These are phyloP conservation scores for Hoplodrina blanda DNA, from an alignment of 2,888 invertebrate genomes.

Conservation along the genomic window DNA sequence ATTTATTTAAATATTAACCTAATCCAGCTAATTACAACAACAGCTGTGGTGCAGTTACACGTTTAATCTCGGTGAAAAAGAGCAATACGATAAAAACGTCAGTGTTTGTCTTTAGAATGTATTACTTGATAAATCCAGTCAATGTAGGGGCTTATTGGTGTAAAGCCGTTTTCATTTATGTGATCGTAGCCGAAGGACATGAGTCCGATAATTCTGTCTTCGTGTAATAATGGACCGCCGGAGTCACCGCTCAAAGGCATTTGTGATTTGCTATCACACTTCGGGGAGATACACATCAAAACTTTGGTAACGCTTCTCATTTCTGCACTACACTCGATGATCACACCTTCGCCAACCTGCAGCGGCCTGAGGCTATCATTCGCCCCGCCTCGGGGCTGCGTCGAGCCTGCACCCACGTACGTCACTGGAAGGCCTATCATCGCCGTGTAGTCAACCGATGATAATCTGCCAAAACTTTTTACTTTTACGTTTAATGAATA, in stretches of 20 bases:
- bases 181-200: background rate
- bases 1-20: too few species aligned
- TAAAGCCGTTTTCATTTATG: too few species aligned
- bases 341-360: background rate
- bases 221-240: conserved; percentile 12
- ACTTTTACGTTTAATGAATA: background rate
- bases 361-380: background rate
- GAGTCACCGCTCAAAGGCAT: conserved; percentile 1
- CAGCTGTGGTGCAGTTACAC: too few species aligned
- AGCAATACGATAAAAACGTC: too few species aligned
- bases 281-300: conserved; percentile 7
- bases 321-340: background rate
- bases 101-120: too few species aligned
- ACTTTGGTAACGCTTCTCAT: background rate
- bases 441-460: background rate
- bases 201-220: conserved; percentile 7
- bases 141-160: too few species aligned
- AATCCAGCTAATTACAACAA: too few species aligned
- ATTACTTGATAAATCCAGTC: background rate
- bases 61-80: too few species aligned
- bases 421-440: conserved; percentile 7
- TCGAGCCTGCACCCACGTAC: conserved; percentile 1
- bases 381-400: background rate
- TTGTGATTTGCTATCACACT: background rate
- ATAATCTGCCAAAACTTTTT: background rate